Conservation (phyloP, 2,888 invertebrate species). For the Nephrotoma flavescens region DNA sequence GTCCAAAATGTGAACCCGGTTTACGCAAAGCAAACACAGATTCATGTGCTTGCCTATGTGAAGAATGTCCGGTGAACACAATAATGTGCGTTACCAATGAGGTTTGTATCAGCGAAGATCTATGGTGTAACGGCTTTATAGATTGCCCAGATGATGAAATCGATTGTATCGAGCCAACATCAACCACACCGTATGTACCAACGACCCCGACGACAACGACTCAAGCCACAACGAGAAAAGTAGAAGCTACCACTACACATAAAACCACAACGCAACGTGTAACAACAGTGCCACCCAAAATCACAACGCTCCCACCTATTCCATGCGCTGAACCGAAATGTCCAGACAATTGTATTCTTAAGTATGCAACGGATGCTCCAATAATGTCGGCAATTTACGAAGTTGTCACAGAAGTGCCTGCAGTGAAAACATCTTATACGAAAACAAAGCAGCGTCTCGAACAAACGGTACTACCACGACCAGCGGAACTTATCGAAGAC, state of each 20-base stretch:
- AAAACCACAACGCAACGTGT: neutral
- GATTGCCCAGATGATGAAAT: constrained; percentile 75
- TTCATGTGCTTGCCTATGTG: constrained; percentile 57
- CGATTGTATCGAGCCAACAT: constrained; percentile 35
- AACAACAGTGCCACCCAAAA: neutral
- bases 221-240: too few species aligned
- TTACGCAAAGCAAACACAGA: constrained; percentile 42
- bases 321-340: constrained; percentile 36
- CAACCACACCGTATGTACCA: constrained; percentile 11
- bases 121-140: constrained; percentile 69
- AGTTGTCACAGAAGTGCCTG: neutral
- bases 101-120: constrained; percentile 48
- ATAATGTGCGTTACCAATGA: constrained; percentile 59
- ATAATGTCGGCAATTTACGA: neutral
- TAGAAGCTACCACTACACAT: neutral
- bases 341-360: constrained; percentile 26
- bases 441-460: neutral
- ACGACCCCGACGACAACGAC: neutral
- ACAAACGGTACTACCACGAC: neutral
- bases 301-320: neutral
- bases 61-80: constrained; percentile 49
- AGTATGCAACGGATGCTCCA: neutral
- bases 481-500: neutral
- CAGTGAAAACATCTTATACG: neutral
- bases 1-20: constrained; percentile 46